These are phyloP conservation scores for Folsomia manolachei DNA, from an alignment of 2,888 invertebrate genomes.

Conservation along the genomic window DNA sequence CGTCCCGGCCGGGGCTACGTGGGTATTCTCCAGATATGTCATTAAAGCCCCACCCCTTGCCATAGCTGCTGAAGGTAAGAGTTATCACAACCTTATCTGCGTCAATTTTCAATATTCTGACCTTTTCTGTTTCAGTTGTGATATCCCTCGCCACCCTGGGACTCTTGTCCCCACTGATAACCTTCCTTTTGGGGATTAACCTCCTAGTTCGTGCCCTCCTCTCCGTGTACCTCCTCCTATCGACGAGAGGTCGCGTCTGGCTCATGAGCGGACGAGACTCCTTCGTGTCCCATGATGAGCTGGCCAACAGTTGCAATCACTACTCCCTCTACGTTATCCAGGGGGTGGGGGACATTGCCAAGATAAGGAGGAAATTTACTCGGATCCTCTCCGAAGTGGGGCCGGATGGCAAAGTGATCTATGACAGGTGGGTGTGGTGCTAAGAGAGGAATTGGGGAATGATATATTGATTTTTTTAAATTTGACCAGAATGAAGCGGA, in stretches of 20 bases:
- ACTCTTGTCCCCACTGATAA: slow-evolving; percentile 33
- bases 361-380: slow-evolving; percentile 34
- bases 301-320: slow-evolving; percentile 45
- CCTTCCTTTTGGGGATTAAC: slow-evolving; percentile 26
- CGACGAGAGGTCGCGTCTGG: slow-evolving; percentile 23
- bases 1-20: slow-evolving; percentile 36
- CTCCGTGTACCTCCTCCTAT: slow-evolving; percentile 17
- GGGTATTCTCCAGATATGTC: slow-evolving; percentile 38
- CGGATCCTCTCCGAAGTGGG: slow-evolving; percentile 29
- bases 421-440: slow-evolving; percentile 31
- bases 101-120: too few relatives aligned
- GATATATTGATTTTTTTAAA: too few relatives aligned
- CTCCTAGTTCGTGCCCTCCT: slow-evolving; percentile 20
- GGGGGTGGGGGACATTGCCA: slow-evolving; percentile 40
- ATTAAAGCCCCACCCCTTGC: slow-evolving; percentile 43
- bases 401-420: slow-evolving; percentile 28
- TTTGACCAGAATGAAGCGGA: slow-evolving; percentile 28
- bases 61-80: slow-evolving; percentile 37
- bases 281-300: slow-evolving; percentile 38
- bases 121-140: too few relatives aligned
- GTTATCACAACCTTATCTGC: too few relatives aligned
- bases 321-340: slow-evolving; percentile 44
- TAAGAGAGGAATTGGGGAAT: too few relatives aligned
- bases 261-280: slow-evolving; percentile 36
- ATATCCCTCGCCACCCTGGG: slow-evolving; percentile 34